A percentile compares a stretch with the other conserved stretches of the same genome.
Evolutionary conservation across 2,113 vertebrate species (phyloP).

Genomic region (Copsychus sechellarum): DNA sequence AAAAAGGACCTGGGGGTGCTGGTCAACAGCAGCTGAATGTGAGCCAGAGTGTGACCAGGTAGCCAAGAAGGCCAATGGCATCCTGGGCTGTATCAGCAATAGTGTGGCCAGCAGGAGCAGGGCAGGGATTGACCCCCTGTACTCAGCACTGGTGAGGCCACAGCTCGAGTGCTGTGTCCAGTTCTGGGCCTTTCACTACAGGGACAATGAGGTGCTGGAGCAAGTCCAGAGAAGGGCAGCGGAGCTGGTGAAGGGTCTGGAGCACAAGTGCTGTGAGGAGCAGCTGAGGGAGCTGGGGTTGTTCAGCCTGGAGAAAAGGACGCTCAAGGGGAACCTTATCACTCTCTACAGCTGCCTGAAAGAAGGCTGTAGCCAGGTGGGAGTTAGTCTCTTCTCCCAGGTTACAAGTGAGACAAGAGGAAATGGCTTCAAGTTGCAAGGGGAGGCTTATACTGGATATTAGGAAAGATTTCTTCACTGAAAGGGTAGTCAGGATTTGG

Average conservation of each 20-base stretch:
- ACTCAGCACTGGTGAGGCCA: neutral
- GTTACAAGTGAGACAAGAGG: neutral
- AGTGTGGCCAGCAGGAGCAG: neutral
- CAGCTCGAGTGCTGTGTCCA: neutral
- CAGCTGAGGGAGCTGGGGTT: fast-evolving
- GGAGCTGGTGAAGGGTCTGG: neutral
- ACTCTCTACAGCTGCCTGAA: neutral
- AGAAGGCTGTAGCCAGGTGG: neutral
- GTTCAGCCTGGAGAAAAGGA: neutral
- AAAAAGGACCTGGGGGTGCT: neutral
- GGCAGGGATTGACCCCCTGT: neutral
- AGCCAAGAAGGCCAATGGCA: neutral
- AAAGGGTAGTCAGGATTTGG: neutral
- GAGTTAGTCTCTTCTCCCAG: neutral
- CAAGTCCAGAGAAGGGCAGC: fast-evolving
- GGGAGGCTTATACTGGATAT: neutral
- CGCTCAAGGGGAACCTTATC: neutral
- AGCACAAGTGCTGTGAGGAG: neutral
- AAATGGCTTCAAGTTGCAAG: neutral
- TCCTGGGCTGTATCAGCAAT: neutral
- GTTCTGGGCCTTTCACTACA: neutral
- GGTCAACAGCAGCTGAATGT: neutral
- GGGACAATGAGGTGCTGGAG: neutral
- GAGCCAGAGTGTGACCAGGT: neutral
- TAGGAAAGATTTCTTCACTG: neutral